Conservation (phyloP, 2,888 invertebrate species). For the Thyatira batis region DNA sequence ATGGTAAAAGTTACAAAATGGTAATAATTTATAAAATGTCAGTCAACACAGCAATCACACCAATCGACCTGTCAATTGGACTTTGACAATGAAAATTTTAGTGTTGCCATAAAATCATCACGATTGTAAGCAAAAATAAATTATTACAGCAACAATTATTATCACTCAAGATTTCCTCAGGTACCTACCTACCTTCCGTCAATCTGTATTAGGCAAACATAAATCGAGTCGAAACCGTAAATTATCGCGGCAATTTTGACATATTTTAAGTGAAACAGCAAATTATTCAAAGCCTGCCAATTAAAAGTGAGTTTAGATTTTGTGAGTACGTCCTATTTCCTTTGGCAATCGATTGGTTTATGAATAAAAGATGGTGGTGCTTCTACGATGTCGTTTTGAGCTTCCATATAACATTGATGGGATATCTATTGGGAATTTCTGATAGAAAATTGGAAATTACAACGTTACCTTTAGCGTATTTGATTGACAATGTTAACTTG, state of each 20-base stretch:
- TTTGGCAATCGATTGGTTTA: background rate
- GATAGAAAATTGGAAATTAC: background rate
- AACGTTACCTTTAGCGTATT: background rate
- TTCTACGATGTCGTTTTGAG: background rate
- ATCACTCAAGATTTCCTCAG: background rate
- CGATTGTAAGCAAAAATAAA: background rate
- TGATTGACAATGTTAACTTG: background rate
- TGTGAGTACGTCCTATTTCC: constrained; percentile 6
- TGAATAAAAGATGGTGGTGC: background rate
- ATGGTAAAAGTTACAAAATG: too few species aligned
- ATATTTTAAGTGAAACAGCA: constrained; percentile 6
- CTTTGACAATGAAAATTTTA: too few species aligned
- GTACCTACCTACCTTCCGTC: background rate
- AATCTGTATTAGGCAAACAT: background rate
- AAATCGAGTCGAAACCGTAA: background rate
- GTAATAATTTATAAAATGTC: too few species aligned
- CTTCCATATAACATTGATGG: background rate
- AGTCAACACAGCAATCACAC: too few species aligned
- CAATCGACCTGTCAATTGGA: too few species aligned
- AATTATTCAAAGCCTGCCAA: constrained; percentile 21
- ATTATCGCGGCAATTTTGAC: background rate
- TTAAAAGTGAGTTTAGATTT: constrained; percentile 23
- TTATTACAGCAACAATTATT: background rate
- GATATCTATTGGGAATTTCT: background rate
- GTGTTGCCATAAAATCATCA: too few species aligned